Base-by-base conservation (phyloP, 2,113 vertebrate species). In the Prinia subflava region DNA sequence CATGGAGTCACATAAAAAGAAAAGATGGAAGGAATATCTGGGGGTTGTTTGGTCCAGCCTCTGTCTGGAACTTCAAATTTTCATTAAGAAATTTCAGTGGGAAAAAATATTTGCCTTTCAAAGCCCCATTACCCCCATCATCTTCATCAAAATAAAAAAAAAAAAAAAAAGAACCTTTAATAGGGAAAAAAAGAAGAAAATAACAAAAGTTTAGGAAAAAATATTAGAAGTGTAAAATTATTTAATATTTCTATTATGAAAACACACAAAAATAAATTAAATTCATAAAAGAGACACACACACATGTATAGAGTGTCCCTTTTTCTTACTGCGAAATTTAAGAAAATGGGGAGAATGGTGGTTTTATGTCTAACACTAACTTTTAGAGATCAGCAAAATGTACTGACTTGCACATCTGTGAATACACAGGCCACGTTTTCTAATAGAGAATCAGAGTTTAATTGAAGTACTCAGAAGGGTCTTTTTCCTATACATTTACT, bases 261-360 rank as follows among this genome's bases (percentile, higher is more conserved):
- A 47, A 13, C 15, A 74, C 3, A 55, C 0, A 83, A 59, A 39
- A 28, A 35, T 28, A n/a, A 25, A 39, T 15, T 42, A 49, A 52
- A 27, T 63, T 52, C 6, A 59, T 81, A 25, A 31, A 79, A 33
- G 1, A 59, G 2, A 4, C 6, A 50, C 7, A 53, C 1, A n/a
- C 1, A 3, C 6, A 33, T 22, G 4, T 25, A 65, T 30, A 19
- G 4, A 28, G 2, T 21, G 4, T 35, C 7, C 16, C 9, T 59
- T 65, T 70, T 71, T 46, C 59, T 49, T 24, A 46, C 3, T 37
- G 16, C 57, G 24, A 75, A 9, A 24, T 33, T 56, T 70, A 63
- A 52, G 21, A 56, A 63, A 44, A 49, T 37, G 6, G 14, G 11
- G 10, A 63, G 2, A 59, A 67, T 33, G 7, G 12, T 63, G 24